Evolutionary conservation across 1,140 invertebrate genomes (phyloP), one percentile per base, ranked within the genome.

Genomic region (Ceratosolen fusciceps): DNA sequence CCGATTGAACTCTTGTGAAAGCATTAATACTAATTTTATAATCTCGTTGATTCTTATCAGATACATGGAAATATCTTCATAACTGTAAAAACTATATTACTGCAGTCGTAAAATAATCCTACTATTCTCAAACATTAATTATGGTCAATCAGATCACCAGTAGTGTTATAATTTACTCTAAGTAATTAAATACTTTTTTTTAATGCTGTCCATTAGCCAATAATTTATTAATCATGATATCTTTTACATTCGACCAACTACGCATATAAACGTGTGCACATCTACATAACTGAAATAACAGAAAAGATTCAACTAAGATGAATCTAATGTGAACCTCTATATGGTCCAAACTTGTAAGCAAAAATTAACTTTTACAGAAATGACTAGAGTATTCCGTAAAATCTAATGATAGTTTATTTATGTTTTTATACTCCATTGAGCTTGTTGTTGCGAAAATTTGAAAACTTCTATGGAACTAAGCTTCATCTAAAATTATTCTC

Each of bases 291-390:
- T 31, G 21, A 78, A 71, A 83, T 79, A 54, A 52, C 65, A 54
- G 74, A 77, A 65, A 68, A 68, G 68, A 56, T 9, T 62, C 34
- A 68, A 39, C 19, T 77, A 68, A 77, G 68, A 65, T 37, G 62
- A 26, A 68, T n/a, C n/a, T n/a, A n/a, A 24, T 24, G 62, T 26
- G n/a, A 7, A 52, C 43, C 0, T 29, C 19, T 4, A 52, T 19
- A 9, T 34, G 49, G 31, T 56, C 62, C 62, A 39, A 14, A 49
- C 74, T 29, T 47, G 68, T 68, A 56, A 7, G 62, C n/a, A 77
- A 26, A 68, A 77, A 77, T 77, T 52, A 77, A 56, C 49, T 77
- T n/a, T 56, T 62, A 54, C 68, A 68, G 74, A 47, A 9, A 47
- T 47, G 8, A 47, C 43, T 7, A 7, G 43, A 47, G 43, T 16